Evolutionary conservation across 1,140 invertebrate genomes (phyloP).

Genomic region (Branchinecta lindahli): DNA sequence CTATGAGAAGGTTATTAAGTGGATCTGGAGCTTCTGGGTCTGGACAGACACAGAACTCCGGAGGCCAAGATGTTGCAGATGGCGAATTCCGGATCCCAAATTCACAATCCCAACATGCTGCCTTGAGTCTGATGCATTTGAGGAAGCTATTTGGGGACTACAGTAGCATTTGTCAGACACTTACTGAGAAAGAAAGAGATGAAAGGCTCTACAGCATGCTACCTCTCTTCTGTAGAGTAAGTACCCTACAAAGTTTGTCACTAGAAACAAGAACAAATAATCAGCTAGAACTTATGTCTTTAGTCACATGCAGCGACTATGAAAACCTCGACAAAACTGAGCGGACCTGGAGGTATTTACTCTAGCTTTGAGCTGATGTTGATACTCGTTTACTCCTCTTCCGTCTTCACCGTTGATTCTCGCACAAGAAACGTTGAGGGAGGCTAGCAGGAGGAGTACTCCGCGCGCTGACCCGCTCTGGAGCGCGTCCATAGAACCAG

Average conservation of each 20-base stretch:
- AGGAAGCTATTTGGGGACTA: constrained; percentile 92
- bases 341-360: no score
- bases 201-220: constrained; percentile 95
- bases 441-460: no score
- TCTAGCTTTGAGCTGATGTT: no score
- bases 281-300: no score
- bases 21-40: constrained; percentile 13
- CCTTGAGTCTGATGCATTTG: constrained; percentile 82
- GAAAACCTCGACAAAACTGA: no score
- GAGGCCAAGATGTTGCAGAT: not conserved
- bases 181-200: constrained; percentile 68
- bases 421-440: no score
- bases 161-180: constrained; percentile 49
- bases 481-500: no score
- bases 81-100: constrained; percentile 14
- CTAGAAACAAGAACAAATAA: constrained; percentile 2
- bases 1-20: constrained; percentile 20
- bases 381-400: no score
- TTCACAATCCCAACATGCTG: constrained; percentile 49
- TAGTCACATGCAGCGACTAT: no score
- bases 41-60: not conserved
- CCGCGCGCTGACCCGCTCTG: no score
- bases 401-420: no score
- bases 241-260: constrained; percentile 13
- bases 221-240: constrained; percentile 92